Evolutionary conservation across 2,888 invertebrate genomes (phyloP), one percentile per base, ranked within the genome.

Genomic region (Amaurobius ferox): DNA sequence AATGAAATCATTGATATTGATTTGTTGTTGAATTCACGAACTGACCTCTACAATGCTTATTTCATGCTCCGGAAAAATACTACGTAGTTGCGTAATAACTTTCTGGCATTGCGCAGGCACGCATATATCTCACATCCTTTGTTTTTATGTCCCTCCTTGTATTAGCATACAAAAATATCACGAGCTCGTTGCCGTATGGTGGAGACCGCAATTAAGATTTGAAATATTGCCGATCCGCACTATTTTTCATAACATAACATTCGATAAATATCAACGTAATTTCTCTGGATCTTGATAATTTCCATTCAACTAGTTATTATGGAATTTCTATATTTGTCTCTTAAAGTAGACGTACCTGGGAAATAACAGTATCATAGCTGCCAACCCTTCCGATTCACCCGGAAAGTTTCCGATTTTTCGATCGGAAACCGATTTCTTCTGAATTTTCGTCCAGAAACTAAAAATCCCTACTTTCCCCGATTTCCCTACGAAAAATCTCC

Each of bases 131-230:
- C 44, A 16, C 44, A 16, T 44, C 44, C 44, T 44, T 44, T 44
- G 44, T 9, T 44, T 44, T 9, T n/a, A n/a, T 44, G 44, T 16
- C 44, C 44, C 44, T n/a, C n/a, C n/a, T 13, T 44, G 44, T 44
- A 44, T 44, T 35, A 44, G 9, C 44, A 16, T 44, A 16, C 13
- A 7, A 16, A 44, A 44, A 16, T 44, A 44, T 9, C n/a, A 44
- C 44, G 44, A 44, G 44, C 44, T 44, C 44, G 2, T 16, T n/a
- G 11, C 35, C 9, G 35, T 35, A 9, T 35, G 16, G 44, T n/a
- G 71, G 55, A 48, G 23, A 23, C 32, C 32, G 55, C 71, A 71
- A 71, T 71, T 71, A 71, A 71, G 55, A 55, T 71, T 71, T 71
- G 71, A 32, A 32, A 9, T 13, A n/a, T 32, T 71, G 71, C 71